phyloP scores from a whole-genome alignment of 2,113 vertebrate species.

The Apteryx mantelli region DNA sequence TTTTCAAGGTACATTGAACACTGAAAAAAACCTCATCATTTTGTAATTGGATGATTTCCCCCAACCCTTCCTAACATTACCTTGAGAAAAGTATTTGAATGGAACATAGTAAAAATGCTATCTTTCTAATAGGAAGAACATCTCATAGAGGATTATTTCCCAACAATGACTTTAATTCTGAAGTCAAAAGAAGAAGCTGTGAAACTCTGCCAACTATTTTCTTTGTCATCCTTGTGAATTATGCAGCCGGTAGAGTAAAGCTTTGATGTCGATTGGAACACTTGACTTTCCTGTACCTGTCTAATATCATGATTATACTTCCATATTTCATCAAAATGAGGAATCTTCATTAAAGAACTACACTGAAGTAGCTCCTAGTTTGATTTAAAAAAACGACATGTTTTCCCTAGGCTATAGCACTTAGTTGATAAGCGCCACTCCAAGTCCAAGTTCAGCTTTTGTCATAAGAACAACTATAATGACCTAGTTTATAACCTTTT shows the following conservation, averaged over 20 bases:
- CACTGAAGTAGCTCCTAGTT: background rate
- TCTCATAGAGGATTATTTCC: background rate
- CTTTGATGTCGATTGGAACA: slow-evolving; percentile 53
- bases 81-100: background rate
- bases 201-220: background rate
- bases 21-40: background rate
- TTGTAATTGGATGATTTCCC: background rate
- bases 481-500: background rate
- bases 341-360: background rate
- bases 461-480: background rate
- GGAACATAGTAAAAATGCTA: background rate
- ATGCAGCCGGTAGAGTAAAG: background rate
- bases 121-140: background rate
- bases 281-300: slow-evolving; percentile 36
- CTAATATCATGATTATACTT: slow-evolving; percentile 13
- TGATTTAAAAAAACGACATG: background rate
- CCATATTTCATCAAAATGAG: background rate
- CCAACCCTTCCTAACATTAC: background rate
- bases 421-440: background rate
- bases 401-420: background rate
- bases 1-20: background rate
- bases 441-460: background rate
- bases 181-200: background rate
- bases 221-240: background rate
- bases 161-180: background rate